Evolutionary conservation across 2,797 vertebrate genomes (phyloP).

Genomic region (Myotis daubentonii): DNA sequence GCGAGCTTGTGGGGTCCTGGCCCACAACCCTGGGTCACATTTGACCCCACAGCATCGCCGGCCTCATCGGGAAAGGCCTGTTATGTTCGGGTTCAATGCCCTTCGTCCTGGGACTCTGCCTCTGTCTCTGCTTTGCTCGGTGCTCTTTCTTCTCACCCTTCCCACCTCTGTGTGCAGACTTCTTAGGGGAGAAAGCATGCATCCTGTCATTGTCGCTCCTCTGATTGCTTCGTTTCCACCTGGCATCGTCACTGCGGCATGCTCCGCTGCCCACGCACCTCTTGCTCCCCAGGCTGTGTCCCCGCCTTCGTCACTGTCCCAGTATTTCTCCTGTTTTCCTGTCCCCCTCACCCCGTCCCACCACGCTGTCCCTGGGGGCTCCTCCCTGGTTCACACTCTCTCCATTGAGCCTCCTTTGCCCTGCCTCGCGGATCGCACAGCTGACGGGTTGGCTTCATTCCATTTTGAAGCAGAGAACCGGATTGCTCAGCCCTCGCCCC

Average conservation of each 20-base stretch:
- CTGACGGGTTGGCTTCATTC: not conserved
- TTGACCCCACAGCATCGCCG: not conserved
- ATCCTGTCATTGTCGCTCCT: not conserved
- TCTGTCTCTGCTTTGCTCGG: not conserved
- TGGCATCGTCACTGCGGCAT: not conserved
- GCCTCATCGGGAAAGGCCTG: not conserved
- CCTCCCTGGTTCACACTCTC: not conserved
- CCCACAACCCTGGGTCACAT: not conserved
- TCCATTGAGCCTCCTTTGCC: too few species aligned
- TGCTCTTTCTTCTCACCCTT: not conserved
- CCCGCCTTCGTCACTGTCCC: not conserved
- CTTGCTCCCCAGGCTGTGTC: not conserved
- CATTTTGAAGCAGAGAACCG: not conserved
- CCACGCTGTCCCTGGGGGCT: not conserved
- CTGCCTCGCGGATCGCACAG: not conserved
- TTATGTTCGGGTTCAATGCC: too few species aligned
- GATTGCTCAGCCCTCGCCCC: too few species aligned
- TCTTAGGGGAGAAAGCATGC: not conserved
- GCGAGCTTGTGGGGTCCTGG: not conserved
- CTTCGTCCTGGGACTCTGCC: not conserved
- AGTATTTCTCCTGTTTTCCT: not conserved
- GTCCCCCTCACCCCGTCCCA: not conserved
- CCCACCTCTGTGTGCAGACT: not conserved
- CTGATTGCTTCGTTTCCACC: not conserved
- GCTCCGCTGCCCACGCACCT: not conserved